Conservation (phyloP, 2,113 vertebrate genomes). For the Oenanthe melanoleuca region DNA sequence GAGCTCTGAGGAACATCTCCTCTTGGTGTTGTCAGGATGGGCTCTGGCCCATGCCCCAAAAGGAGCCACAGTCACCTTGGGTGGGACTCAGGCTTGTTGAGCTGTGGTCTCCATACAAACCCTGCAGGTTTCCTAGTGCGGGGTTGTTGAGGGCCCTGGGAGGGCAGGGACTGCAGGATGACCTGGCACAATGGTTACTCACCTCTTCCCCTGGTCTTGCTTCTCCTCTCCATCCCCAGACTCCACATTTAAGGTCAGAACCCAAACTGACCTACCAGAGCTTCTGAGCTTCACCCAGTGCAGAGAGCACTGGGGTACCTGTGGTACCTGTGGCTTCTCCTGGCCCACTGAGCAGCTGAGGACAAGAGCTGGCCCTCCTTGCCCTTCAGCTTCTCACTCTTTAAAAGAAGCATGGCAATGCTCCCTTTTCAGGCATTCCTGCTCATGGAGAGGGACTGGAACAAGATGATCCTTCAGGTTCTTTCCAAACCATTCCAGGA, state of each 20-base stretch:
- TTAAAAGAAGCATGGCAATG: background rate
- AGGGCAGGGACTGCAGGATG: background rate
- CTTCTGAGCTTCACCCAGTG: background rate
- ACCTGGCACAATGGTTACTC: accelerated
- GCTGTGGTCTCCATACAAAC: background rate
- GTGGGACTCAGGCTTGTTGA: background rate
- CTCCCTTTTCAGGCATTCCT: background rate
- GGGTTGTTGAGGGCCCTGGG: background rate
- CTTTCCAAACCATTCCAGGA: background rate
- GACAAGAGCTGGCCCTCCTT: background rate
- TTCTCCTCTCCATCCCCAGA: background rate
- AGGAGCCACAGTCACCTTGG: background rate
- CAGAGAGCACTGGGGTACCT: background rate
- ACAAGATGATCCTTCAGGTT: background rate
- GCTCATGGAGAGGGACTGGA: background rate
- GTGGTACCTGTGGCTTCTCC: background rate
- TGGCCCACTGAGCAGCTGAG: background rate
- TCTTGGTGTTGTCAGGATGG: background rate
- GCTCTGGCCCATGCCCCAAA: background rate
- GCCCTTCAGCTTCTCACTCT: background rate
- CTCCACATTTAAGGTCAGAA: background rate
- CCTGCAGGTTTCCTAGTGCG: accelerated
- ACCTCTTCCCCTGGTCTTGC: background rate
- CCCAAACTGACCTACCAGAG: background rate
- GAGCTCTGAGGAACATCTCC: background rate